Conservation (phyloP, 2,797 vertebrate species). For the Lophura swinhoii region DNA sequence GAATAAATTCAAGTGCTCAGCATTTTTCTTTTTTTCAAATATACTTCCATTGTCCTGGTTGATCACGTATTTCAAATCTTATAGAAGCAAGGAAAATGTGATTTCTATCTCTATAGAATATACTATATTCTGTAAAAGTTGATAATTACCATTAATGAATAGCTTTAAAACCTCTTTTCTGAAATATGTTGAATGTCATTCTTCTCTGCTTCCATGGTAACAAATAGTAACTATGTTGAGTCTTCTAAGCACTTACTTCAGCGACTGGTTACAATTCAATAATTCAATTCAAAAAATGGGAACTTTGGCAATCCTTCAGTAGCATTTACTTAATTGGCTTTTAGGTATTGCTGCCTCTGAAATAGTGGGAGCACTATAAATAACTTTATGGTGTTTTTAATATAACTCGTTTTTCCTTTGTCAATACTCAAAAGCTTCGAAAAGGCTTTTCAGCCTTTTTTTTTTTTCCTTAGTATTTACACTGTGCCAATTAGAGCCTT, state of each 20-base stretch:
- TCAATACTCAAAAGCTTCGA: not conserved
- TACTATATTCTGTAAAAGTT: not conserved
- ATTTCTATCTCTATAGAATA: no score
- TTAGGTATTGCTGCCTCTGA: not conserved
- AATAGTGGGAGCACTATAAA: not conserved
- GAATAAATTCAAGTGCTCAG: not conserved
- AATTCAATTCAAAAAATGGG: not conserved
- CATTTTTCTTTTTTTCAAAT: not conserved
- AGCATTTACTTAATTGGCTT: conserved; percentile 22
- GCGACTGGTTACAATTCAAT: not conserved
- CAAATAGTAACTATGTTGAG: not conserved
- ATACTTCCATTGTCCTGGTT: not conserved
- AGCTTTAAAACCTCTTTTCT: not conserved
- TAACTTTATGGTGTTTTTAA: not conserved
- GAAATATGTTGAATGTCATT: not conserved
- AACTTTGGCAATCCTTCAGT: not conserved
- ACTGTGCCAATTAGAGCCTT: conserved; percentile 52
- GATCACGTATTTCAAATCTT: not conserved
- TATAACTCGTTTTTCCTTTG: conserved; percentile 27
- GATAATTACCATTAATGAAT: not conserved
- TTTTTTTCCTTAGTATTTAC: not conserved
- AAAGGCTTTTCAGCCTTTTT: not conserved
- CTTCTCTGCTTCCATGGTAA: not conserved
- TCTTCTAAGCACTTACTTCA: conserved; percentile 28
- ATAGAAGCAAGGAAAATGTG: not conserved